A percentile compares a stretch with the other conserved stretches of the same genome.
These are phyloP conservation scores for Rhabdornis inornatus DNA, from an alignment of 2,113 vertebrate species.

Conservation along the genomic window DNA sequence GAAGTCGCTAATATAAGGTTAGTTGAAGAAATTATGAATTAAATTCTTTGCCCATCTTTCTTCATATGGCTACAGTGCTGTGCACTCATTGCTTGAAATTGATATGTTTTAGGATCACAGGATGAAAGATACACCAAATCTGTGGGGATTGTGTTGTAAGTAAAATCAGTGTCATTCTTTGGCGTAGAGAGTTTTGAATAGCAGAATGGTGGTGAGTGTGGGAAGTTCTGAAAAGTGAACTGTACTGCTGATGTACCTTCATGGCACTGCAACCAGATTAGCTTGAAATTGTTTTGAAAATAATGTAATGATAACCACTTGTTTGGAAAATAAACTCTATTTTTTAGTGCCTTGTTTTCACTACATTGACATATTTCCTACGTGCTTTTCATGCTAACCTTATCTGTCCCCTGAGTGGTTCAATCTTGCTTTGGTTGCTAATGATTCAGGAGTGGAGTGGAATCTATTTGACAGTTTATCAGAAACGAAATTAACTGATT, in stretches of 20 bases:
- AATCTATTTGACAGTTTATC: background rate
- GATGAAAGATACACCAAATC: background rate
- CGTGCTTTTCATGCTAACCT: accelerated
- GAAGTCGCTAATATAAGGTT: background rate
- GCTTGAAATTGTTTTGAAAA: background rate
- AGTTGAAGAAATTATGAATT: background rate
- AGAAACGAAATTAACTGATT: background rate
- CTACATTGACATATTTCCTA: background rate
- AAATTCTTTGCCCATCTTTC: background rate
- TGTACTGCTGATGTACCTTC: background rate
- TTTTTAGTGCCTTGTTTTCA: background rate
- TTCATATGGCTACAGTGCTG: background rate
- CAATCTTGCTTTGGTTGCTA: background rate
- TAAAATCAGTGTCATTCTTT: background rate
- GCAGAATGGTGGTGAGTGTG: background rate
- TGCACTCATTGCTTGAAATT: background rate
- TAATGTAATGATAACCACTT: background rate
- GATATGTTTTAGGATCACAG: background rate
- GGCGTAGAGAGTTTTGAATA: background rate
- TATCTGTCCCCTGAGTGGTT: background rate
- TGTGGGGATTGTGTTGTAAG: background rate
- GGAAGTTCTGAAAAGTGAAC: background rate
- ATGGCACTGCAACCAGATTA: background rate
- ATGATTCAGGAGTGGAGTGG: background rate
- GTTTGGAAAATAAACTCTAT: background rate